A percentile compares a stretch with the other conserved stretches of the same genome.
Evolutionary conservation across 2,888 invertebrate species (phyloP).

Genomic region (Napeogenes sylphis): DNA sequence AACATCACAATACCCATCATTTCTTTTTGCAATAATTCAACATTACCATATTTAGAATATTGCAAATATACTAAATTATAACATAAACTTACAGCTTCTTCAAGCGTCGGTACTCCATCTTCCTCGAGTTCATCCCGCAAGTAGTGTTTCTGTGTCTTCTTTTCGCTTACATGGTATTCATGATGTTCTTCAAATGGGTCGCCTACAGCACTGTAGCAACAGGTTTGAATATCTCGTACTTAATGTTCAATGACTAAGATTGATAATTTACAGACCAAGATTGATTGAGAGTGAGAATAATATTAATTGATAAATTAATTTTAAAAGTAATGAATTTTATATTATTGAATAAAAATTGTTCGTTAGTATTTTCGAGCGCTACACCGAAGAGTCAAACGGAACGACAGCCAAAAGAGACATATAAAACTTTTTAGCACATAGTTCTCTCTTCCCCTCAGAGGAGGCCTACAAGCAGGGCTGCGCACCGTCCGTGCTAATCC

Average conservation of each 20-base stretch:
- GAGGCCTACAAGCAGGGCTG: constrained; percentile 75
- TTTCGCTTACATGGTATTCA: constrained; percentile 93
- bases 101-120: constrained; percentile 80
- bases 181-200: constrained; percentile 96
- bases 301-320: too few species aligned
- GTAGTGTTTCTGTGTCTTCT: constrained; percentile 90
- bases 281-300: too few species aligned
- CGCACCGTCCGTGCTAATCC: constrained; percentile 97
- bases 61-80: background rate
- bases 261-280: too few species aligned
- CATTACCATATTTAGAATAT: background rate
- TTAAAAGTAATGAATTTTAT: too few species aligned
- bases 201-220: constrained; percentile 77
- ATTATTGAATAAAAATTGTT: too few species aligned
- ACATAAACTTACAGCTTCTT: constrained; percentile 75
- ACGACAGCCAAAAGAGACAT: background rate
- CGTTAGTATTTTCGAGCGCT: too few species aligned
- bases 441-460: constrained; percentile 40
- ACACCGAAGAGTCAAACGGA: too few species aligned
- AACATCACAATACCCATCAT: background rate
- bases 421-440: background rate
- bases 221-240: constrained; percentile 42
- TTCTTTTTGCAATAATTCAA: too few species aligned
- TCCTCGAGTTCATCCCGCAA: constrained; percentile 94
- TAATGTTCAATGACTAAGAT: background rate